Evolutionary conservation across 2,888 invertebrate species (phyloP), one percentile per base, ranked within the genome.

Genomic region (Dusona sp.): DNA sequence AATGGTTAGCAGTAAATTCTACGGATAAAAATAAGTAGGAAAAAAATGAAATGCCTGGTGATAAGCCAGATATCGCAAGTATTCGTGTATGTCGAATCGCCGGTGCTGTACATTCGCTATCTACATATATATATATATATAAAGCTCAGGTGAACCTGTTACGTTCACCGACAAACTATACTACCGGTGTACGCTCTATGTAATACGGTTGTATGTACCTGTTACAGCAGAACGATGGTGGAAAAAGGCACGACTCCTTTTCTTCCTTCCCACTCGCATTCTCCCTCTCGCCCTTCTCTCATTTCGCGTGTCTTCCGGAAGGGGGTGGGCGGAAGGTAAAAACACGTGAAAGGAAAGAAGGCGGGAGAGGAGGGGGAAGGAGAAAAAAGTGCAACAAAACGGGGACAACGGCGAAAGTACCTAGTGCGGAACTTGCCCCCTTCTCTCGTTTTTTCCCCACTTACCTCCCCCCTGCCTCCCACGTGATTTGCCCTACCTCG

Each of bases 331-430:
- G 86, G 81, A 86, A 79, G 81, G 64, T 61, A 65, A 70, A 36
- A 51, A 19, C 45, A 48, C 42, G 85, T 67, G 70, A 73, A 83
- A n/a, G 74, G 38, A 72, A 65, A 48, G 54, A 33, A 29, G 54
- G 75, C 36, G 38, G 22, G 48, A 45, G 51, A 68, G 75, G 67
- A 67, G 72, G 78, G 64, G 82, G 61, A 57, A 85, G 85, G 74
- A 25, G 70, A 36, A 83, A 85, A 84, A 84, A 78, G 83, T 82
- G 64, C 80, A 85, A 84, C 83, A 79, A 79, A 86, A 83, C 87
- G 70, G 70, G 79, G 79, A 64, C 87, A 88, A 85, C 89, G 88
- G 90, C 89, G 92, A 90, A 90, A 89, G 88, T 88, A 84, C 88
- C 38, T 89, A 87, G 88, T 80, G 89, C 88, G 90, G 85, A 89